Base-by-base conservation (phyloP, 2,888 invertebrate genomes). In the Drosophila gaucha region DNA sequence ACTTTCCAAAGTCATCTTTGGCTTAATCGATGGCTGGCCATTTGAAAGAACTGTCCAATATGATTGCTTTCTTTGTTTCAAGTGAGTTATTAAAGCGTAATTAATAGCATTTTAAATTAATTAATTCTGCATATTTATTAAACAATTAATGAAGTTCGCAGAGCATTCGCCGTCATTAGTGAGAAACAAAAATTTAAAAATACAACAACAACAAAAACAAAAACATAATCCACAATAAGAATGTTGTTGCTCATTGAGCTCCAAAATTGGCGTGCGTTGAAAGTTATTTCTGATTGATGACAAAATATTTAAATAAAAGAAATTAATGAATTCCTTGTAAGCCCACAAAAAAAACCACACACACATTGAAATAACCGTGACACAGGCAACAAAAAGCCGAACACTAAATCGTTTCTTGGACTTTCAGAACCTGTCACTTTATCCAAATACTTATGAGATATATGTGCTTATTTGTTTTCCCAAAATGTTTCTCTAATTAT, bases 221-320 rank as follows among this genome's bases (percentile, higher is more conserved):
- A 26, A 66, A 33, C 20, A 50, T 38, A 47, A 58, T 49, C 30
- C 36, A 44, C 12, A 24, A 28, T 2, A 35, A 49, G 50, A 73
- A 35, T 51, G 31, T 51, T 74, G 78, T 39, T 67, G 66, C 75
- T 80, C 73, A 80, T 56, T 78, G 80, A 83, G 69, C 72, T 63
- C 67, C 43, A 58, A 74, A 82, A 73, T 68, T 74, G 77, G 74
- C 69, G 64, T 77, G 77, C 78, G 87, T 78, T 87, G 87, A 84
- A 85, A 87, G 84, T 85, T 85, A 85, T 85, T 85, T 85, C 88
- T 87, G 85, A 85, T 87, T 83, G 80, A 87, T 85, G 85, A 85
- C 85, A 85, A 85, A 85, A 80, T 80, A 76, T 62, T 55, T 63
- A 67, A 72, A 75, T 66, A 50, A 51, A 58, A 67, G 76, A 74